Evolutionary conservation across 2,888 invertebrate genomes (phyloP).

Genomic region (Mythimna albipuncta): DNA sequence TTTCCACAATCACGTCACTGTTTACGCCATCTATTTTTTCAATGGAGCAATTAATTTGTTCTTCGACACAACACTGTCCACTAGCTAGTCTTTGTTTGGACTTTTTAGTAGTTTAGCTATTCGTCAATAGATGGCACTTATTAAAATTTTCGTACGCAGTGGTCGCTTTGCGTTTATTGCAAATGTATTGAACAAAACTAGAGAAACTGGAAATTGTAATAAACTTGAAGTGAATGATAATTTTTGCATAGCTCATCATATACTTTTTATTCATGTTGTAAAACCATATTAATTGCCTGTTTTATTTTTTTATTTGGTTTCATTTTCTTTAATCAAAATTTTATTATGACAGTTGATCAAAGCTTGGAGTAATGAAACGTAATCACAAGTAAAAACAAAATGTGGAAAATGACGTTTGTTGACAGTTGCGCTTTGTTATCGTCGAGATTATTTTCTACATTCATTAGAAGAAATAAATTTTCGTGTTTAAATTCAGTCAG

Average conservation of each 20-base stretch:
- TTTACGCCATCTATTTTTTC: conserved; percentile 29
- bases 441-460: conserved; percentile 83
- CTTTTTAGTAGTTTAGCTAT: conserved; percentile 32
- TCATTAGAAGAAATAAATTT: conserved; percentile 80
- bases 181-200: not conserved
- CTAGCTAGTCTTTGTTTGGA: not conserved
- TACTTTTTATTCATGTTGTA: not conserved
- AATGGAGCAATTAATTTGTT: not conserved
- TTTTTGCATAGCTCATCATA: not conserved
- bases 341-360: conserved; percentile 2
- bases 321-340: conserved; percentile 4
- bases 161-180: no score
- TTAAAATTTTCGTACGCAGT: not conserved
- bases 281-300: not conserved
- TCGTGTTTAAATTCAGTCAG: conserved; percentile 79
- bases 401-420: conserved; percentile 89
- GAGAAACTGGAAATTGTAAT: not conserved
- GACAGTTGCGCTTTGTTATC: conserved; percentile 88
- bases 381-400: conserved; percentile 72
- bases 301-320: not conserved
- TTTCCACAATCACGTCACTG: not conserved
- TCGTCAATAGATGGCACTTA: conserved; percentile 37
- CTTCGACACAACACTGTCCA: no score
- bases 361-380: conserved; percentile 53
- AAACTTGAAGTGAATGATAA: not conserved